Percentiles rank a stretch among this genome's conserved stretches.
Evolutionary conservation across 2,888 invertebrate species (phyloP).

Genomic region (Leucoma salicis): DNA sequence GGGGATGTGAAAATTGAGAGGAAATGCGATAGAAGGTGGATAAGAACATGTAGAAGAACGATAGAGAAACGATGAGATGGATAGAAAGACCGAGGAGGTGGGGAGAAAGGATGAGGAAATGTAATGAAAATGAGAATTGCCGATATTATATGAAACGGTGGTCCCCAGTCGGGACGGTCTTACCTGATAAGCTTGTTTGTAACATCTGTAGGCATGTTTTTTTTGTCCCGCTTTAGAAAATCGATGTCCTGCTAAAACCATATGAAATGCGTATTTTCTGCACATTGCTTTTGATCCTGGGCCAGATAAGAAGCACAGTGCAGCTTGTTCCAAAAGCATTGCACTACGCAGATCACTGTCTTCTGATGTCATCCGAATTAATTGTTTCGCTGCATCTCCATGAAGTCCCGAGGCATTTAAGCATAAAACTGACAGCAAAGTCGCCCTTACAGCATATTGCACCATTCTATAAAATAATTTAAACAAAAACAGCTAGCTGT

Average conservation of each 20-base stretch:
- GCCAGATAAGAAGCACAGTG: conserved; percentile 91
- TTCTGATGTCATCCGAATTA: conserved; percentile 97
- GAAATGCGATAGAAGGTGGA: no score
- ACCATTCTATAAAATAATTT: conserved; percentile 84
- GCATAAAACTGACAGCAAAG: conserved; percentile 93
- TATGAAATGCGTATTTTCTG: conserved; percentile 97
- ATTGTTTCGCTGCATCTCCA: conserved; percentile 96
- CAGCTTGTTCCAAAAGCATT: conserved; percentile 95
- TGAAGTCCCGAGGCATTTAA: conserved; percentile 89
- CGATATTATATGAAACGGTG: no score
- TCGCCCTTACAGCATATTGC: conserved; percentile 95
- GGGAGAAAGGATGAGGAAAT: no score
- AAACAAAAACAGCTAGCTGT: no score
- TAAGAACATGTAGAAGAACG: no score
- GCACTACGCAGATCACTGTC: conserved; percentile 98
- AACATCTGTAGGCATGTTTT: conserved; percentile 95
- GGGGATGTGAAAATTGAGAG: no score
- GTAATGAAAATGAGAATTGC: no score
- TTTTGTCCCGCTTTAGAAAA: conserved; percentile 96
- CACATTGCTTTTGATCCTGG: conserved; percentile 86
- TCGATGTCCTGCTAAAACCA: conserved; percentile 97
- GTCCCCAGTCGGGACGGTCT: no score
- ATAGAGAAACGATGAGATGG: no score
- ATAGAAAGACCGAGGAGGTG: no score
- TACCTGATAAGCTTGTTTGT: conserved; percentile 95